Base-by-base conservation (phyloP, 2,888 invertebrate species). In the Pilophorus perplexus region DNA sequence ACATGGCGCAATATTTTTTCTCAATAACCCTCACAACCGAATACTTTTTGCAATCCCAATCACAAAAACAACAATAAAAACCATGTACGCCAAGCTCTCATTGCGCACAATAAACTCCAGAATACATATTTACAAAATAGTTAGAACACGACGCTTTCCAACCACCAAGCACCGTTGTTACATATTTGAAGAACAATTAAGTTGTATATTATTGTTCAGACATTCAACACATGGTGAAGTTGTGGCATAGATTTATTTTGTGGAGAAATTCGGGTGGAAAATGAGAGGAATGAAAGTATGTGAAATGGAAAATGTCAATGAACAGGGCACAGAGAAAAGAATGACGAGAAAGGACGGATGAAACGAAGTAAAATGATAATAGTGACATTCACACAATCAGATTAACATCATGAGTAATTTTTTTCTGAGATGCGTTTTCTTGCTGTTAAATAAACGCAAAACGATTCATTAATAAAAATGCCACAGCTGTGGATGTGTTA, bases 401-500 rank as follows among this genome's bases (percentile, higher is more conserved):
- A n/a, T n/a, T n/a, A n/a, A n/a, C n/a, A n/a, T n/a, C n/a, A n/a
- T n/a, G n/a, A n/a, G n/a, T n/a, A 33, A 33, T 33, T 33, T 33
- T 33, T 33, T 33, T 33, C n/a, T n/a, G n/a, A n/a, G n/a, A n/a
- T n/a, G n/a, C n/a, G n/a, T n/a, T n/a, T n/a, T n/a, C n/a, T n/a
- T n/a, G n/a, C n/a, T n/a, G 25, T 44, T 25, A 10, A 23, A 14
- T 60, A 44, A 60, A 60, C 60, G 44, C 60, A 60, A 8, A n/a
- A 25, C 22, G 25, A 25, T n/a, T 25, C 14, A 8, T 10, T 37
- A 12, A 18, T 25, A 55, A 65, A 66, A 66, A 23, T 66, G 66
- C 66, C 66, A 66, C 66, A 66, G 66, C 66, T 66, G 57, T 46
- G 55, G 55, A 66, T 66, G 55, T 48, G 44, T 65, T 65, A 55